Conservation (phyloP, 2,113 vertebrate genomes). For the Urocynchramus pylzowi region DNA sequence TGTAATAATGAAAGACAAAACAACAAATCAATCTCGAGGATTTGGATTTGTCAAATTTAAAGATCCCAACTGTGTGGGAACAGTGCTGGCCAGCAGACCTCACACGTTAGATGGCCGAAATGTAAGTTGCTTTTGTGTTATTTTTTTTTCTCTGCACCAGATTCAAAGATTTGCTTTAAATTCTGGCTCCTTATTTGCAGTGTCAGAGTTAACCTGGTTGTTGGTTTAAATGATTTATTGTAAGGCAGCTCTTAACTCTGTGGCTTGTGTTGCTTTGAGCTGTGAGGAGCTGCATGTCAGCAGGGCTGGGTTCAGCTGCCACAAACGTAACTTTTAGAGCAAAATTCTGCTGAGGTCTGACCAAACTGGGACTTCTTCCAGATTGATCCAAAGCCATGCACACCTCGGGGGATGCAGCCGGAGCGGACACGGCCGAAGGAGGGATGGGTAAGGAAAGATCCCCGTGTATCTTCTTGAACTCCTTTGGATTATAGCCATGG, state of each 20-base stretch:
- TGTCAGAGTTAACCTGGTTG: background rate
- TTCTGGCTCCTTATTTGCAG: background rate
- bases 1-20: conserved; percentile 99
- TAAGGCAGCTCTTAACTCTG: background rate
- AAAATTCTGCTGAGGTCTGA: background rate
- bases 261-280: background rate
- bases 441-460: conserved; percentile 87
- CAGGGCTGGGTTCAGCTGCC: background rate
- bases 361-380: conserved; percentile 65
- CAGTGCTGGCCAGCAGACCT: conserved; percentile 95
- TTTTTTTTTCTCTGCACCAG: background rate
- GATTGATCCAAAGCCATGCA: conserved; percentile 99
- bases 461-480: background rate
- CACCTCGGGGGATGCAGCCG: conserved; percentile 97
- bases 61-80: conserved; percentile 98
- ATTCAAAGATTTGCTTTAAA: background rate
- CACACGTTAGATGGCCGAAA: conserved; percentile 97
- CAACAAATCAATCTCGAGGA: conserved; percentile 97
- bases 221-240: background rate
- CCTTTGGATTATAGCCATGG: background rate
- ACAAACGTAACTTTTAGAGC: background rate
- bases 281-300: background rate
- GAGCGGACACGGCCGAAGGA: conserved; percentile 94
- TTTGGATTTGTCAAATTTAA: conserved; percentile 99
- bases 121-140: conserved; percentile 75